phyloP scores from a whole-genome alignment of 2,888 invertebrate species.

The Acanthosepion esculentum region DNA sequence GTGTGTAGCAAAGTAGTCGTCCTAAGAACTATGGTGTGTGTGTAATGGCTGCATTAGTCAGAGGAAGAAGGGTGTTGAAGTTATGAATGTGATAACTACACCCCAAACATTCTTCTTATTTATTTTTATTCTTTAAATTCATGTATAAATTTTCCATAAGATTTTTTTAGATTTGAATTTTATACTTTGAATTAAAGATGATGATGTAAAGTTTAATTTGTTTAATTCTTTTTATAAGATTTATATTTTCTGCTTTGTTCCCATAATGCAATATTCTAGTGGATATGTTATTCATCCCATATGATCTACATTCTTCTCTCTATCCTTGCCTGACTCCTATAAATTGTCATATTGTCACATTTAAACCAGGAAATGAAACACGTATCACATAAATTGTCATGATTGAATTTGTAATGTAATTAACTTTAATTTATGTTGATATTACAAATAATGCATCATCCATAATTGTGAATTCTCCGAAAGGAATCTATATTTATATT shows the following conservation, averaged over 20 bases:
- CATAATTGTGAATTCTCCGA: too few species aligned
- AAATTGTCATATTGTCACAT: too few species aligned
- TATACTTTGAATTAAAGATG: background rate
- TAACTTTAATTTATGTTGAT: too few species aligned
- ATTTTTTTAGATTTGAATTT: background rate
- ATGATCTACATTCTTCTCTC: background rate
- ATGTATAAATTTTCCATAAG: background rate
- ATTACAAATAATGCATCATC: too few species aligned
- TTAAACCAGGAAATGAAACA: too few species aligned
- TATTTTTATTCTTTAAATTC: background rate
- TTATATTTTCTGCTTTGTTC: background rate
- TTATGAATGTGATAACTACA: too few species aligned
- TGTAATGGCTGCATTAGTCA: background rate
- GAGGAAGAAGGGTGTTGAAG: background rate
- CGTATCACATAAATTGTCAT: too few species aligned
- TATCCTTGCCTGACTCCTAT: background rate
- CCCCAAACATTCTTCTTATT: too few species aligned
- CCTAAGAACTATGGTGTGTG: slow-evolving; percentile 4
- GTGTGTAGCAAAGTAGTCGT: background rate
- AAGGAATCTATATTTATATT: too few species aligned
- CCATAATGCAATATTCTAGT: background rate
- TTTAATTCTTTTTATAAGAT: background rate
- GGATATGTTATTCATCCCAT: background rate
- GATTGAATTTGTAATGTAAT: too few species aligned
- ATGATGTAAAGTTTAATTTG: background rate